Evolutionary conservation across 2,797 vertebrate genomes (phyloP).

Genomic region (Pantherophis alleghaniensis): DNA sequence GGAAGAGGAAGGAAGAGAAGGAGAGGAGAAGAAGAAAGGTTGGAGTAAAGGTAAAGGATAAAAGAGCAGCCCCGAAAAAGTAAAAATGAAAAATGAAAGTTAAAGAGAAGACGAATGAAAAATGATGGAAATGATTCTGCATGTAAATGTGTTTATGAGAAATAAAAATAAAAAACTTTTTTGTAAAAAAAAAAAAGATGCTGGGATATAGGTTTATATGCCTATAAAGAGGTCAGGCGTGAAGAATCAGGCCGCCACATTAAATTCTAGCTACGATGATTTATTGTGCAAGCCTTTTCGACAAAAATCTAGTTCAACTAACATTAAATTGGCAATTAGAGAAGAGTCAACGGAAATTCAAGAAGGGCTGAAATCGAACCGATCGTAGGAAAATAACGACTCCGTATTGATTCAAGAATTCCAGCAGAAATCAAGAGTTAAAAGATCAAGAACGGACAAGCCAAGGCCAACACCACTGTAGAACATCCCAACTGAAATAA

Average conservation of each 20-base stretch:
- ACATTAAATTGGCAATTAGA: neutral
- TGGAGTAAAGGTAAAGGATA: too few species aligned
- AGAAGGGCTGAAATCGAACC: too few species aligned
- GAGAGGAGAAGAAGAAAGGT: too few species aligned
- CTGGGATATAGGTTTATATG: neutral
- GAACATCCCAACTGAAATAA: neutral
- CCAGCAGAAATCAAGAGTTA: neutral
- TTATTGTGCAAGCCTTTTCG: neutral
- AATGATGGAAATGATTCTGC: too few species aligned
- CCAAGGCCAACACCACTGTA: neutral
- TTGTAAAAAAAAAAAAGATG: neutral
- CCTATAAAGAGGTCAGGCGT: neutral
- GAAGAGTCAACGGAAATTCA: neutral
- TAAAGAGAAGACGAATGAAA: too few species aligned
- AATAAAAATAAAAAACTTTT: too few species aligned
- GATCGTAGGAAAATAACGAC: neutral
- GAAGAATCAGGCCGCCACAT: neutral
- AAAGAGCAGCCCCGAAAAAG: too few species aligned
- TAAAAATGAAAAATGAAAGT: too few species aligned
- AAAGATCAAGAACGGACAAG: neutral
- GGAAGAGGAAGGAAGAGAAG: too few species aligned
- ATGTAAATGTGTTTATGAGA: too few species aligned
- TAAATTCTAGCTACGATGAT: neutral
- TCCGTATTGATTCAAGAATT: neutral
- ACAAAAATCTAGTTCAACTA: neutral